Conservation (phyloP, 2,113 vertebrate genomes). For the Cyprinodon variegatus region DNA sequence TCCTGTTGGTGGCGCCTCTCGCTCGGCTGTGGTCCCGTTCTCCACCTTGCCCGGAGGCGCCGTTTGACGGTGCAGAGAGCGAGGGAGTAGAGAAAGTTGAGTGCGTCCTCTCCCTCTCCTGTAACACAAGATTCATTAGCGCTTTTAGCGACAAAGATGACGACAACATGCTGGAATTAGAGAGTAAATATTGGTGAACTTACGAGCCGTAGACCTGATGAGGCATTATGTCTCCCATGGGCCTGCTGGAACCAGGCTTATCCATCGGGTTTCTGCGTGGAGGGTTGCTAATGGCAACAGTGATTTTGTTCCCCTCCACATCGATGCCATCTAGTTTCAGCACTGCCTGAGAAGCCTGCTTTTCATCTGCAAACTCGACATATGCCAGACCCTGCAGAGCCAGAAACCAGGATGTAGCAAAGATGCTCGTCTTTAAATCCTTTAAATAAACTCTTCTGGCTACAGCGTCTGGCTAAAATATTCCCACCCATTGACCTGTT, state of each 20-base stretch:
- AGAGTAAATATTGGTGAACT: conserved; percentile 68
- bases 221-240: conserved; percentile 52
- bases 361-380: conserved; percentile 91
- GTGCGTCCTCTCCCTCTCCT: conserved; percentile 94
- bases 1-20: conserved; percentile 10
- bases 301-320: conserved; percentile 84
- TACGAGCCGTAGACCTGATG: conserved; percentile 87
- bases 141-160: not conserved
- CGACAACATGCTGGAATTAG: no score
- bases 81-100: conserved; percentile 90
- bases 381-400: conserved; percentile 91
- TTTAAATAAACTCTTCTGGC: not conserved
- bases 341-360: conserved; percentile 91
- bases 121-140: not conserved
- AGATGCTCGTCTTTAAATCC: not conserved
- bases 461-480: not conserved
- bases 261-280: conserved; percentile 81
- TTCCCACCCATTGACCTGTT: not conserved
- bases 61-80: conserved; percentile 86
- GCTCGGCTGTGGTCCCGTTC: conserved; percentile 83
- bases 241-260: conserved; percentile 64
- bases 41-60: conserved; percentile 75
- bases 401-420: not conserved
- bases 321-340: conserved; percentile 89
- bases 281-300: conserved; percentile 95